A percentile compares a stretch with the other conserved stretches of the same genome.
Evolutionary conservation across 2,888 invertebrate genomes (phyloP).

Genomic region (Nemurella pictetii): DNA sequence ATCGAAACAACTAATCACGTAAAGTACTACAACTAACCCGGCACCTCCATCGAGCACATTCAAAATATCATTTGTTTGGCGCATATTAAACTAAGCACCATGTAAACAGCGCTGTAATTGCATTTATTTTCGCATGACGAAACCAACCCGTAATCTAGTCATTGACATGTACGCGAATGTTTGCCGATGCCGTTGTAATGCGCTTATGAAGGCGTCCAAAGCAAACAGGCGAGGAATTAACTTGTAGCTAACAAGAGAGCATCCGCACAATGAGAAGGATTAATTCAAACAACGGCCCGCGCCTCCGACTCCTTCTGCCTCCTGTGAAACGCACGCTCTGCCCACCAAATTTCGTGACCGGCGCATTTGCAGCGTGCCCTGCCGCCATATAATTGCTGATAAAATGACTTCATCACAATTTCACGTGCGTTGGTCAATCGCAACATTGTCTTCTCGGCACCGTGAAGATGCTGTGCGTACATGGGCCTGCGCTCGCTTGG

Average conservation of each 20-base stretch:
- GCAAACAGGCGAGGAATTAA: not conserved
- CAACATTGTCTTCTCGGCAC: not conserved
- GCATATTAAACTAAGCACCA: not conserved
- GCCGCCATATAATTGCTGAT: not conserved
- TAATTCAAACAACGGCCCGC: not conserved
- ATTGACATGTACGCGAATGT: not conserved
- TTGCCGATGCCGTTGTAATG: not conserved
- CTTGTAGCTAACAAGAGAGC: not conserved
- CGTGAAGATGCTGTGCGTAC: not conserved
- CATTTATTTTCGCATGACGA: not conserved
- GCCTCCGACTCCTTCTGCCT: not conserved
- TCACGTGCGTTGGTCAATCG: not conserved
- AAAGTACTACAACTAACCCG: too few relatives aligned
- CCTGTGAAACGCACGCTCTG: not conserved
- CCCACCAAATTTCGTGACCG: not conserved
- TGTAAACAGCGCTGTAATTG: not conserved
- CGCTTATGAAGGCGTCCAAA: not conserved
- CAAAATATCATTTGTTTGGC: too few relatives aligned
- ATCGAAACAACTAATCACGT: too few relatives aligned
- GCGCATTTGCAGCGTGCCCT: not conserved
- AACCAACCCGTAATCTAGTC: not conserved
- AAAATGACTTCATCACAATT: not conserved
- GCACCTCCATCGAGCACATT: too few relatives aligned
- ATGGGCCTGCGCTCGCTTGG: not conserved
- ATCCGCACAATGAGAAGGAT: not conserved